Percentiles rank a stretch among this genome's conserved stretches.
Evolutionary conservation across 2,797 vertebrate species (phyloP).

Genomic region (Cossypha polioptera): DNA sequence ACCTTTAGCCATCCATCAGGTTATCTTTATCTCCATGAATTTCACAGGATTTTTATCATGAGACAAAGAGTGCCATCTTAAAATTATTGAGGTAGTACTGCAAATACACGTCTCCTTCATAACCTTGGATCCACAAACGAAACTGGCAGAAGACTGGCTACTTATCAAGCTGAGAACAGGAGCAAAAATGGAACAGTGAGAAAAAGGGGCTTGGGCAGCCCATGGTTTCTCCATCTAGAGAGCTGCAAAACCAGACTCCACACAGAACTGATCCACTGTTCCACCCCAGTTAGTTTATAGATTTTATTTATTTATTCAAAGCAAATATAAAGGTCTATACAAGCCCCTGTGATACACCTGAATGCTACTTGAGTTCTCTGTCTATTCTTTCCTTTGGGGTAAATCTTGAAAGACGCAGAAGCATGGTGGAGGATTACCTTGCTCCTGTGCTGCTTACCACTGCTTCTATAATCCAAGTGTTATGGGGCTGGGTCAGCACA

Average conservation of each 20-base stretch:
- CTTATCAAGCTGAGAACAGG: not conserved
- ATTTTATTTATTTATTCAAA: not conserved
- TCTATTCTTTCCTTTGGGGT: not conserved
- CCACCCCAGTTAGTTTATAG: not conserved
- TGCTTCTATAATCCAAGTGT: not conserved
- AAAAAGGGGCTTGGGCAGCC: not conserved
- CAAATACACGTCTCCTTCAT: not conserved
- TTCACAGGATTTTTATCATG: not conserved
- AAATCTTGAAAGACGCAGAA: not conserved
- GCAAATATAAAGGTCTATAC: not conserved
- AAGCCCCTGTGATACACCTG: not conserved
- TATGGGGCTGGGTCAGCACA: not conserved
- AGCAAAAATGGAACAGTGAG: not conserved
- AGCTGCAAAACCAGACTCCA: fast-evolving
- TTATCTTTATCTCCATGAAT: not conserved
- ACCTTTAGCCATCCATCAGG: not conserved
- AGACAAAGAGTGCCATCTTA: not conserved
- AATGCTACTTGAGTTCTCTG: not conserved
- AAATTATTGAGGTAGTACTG: not conserved
- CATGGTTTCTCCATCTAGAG: not conserved
- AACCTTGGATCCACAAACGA: not conserved
- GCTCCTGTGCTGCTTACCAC: not conserved
- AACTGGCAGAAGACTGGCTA: not conserved
- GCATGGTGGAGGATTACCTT: not conserved
- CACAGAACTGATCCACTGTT: not conserved